Evolutionary conservation across 2,113 vertebrate genomes (phyloP).

Genomic region (Sarotherodon lohbergeri): DNA sequence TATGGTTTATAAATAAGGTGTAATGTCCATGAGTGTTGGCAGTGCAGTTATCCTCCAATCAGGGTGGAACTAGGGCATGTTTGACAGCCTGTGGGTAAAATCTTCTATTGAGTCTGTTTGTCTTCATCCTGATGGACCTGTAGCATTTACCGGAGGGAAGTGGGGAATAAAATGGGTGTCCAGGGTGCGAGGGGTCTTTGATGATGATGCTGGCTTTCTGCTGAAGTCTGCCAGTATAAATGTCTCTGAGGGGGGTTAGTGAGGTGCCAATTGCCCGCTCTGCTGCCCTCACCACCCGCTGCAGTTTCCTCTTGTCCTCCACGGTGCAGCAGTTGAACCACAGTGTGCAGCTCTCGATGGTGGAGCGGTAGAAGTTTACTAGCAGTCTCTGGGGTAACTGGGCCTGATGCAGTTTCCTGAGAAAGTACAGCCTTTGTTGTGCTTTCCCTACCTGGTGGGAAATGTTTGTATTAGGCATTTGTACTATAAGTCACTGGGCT

Average conservation of each 20-base stretch:
- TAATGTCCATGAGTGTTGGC: neutral
- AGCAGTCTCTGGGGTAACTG: neutral
- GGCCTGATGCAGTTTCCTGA: neutral
- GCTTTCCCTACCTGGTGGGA: neutral
- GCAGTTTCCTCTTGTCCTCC: neutral
- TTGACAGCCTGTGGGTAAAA: neutral
- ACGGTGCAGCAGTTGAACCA: neutral
- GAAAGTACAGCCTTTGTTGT: neutral
- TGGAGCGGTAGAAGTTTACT: neutral
- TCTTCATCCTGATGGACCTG: neutral
- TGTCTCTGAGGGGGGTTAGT: neutral
- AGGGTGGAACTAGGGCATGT: neutral
- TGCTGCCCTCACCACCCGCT: neutral
- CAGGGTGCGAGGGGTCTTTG: neutral
- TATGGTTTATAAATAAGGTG: neutral
- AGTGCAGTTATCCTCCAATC: neutral
- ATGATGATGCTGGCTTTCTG: neutral
- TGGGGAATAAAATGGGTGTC: neutral
- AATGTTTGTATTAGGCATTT: neutral
- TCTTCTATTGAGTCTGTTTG: neutral
- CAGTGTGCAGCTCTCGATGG: neutral
- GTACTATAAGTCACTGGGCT: neutral
- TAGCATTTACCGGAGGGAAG: neutral
- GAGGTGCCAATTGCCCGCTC: neutral
- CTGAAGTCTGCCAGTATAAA: neutral